Evolutionary conservation across 2,797 vertebrate species (phyloP).

Genomic region (Helarctos malayanus): DNA sequence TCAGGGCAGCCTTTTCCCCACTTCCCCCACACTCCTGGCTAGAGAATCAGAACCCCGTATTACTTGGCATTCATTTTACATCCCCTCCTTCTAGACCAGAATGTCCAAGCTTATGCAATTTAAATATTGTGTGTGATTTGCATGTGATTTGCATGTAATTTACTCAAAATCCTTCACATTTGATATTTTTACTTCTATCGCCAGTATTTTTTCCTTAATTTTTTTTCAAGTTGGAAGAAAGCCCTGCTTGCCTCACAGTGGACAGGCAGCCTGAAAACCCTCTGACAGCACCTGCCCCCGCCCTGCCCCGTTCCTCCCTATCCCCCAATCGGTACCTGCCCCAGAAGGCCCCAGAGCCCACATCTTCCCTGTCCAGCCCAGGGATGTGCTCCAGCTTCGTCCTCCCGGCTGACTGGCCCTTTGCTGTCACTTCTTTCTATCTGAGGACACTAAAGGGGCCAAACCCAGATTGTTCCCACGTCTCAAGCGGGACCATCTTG

Average conservation of each 20-base stretch:
- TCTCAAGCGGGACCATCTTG: neutral
- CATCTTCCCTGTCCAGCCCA: neutral
- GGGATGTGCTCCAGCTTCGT: neutral
- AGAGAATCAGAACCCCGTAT: neutral
- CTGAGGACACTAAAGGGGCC: neutral
- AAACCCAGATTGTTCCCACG: neutral
- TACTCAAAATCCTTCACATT: neutral
- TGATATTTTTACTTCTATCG: neutral
- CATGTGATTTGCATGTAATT: neutral
- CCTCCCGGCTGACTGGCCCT: neutral
- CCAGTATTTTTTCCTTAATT: neutral
- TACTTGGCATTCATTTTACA: neutral
- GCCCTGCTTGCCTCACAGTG: neutral
- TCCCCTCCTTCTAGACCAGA: neutral
- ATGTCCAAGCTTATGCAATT: neutral
- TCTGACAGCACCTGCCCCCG: too few species aligned
- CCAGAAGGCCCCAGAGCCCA: neutral
- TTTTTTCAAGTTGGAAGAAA: conserved; percentile 5
- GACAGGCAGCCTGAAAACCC: neutral
- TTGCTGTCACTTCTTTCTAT: neutral
- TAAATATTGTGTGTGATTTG: neutral
- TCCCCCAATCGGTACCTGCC: neutral
- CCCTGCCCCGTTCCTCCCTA: too few species aligned
- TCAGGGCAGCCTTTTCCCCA: neutral
- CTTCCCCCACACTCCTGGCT: neutral